Evolutionary conservation across 2,797 vertebrate species (phyloP).

Genomic region (Loriculus beryllinus): DNA sequence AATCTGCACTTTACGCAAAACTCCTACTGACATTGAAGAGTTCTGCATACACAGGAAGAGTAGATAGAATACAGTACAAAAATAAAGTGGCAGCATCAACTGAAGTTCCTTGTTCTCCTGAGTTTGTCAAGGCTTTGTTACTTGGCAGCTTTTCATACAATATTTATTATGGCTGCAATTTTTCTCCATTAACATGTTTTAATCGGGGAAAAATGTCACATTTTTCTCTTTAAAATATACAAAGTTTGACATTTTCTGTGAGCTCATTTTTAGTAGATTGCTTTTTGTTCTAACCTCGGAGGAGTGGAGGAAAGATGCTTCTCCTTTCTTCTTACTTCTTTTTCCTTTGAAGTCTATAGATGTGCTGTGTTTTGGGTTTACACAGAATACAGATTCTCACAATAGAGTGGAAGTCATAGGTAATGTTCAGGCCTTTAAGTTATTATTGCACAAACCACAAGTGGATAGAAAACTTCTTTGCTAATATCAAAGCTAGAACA

Average conservation of each 20-base stretch:
- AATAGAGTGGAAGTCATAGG: conserved; percentile 21
- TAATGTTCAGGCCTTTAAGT: conserved; percentile 25
- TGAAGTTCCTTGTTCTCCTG: conserved; percentile 57
- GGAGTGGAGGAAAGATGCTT: conserved; percentile 13
- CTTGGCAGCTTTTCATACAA: conserved; percentile 68
- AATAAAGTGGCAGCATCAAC: conserved; percentile 50
- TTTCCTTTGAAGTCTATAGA: conserved; percentile 40
- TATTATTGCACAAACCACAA: conserved; percentile 20
- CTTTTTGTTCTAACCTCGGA: conserved; percentile 55
- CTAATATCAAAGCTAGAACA: conserved; percentile 37
- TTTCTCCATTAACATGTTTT: conserved; percentile 64
- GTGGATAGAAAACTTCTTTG: conserved; percentile 30
- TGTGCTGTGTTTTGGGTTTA: conserved; percentile 7
- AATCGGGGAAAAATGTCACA: conserved; percentile 60
- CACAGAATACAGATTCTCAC: background rate
- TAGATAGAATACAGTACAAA: conserved; percentile 10
- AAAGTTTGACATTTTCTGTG: conserved; percentile 49
- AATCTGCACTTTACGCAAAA: background rate
- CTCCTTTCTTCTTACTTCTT: background rate
- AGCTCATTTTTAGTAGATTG: background rate
- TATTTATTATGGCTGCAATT: conserved; percentile 67
- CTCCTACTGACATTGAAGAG: background rate
- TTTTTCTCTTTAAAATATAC: conserved; percentile 53
- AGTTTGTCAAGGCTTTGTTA: conserved; percentile 65
- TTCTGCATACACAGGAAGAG: background rate